Percentiles rank a stretch among this genome's conserved stretches.
phyloP scores from a whole-genome alignment of 2,797 vertebrate species.

The Anabas testudineus region DNA sequence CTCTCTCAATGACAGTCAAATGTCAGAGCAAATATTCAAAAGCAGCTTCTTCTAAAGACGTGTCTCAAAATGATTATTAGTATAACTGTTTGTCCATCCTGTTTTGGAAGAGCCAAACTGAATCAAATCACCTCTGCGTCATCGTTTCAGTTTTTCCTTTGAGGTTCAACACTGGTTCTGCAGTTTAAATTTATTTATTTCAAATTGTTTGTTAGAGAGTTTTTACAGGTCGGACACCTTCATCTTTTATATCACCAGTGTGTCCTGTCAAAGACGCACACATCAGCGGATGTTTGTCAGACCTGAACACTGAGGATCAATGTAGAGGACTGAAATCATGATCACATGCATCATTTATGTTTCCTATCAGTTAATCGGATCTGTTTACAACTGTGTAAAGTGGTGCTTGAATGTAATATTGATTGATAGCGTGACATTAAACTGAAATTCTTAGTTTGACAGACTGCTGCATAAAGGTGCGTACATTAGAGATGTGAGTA shows the following conservation, averaged over 20 bases:
- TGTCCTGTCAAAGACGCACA: neutral
- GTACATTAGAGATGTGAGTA: too few species aligned
- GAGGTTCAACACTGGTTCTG: too few species aligned
- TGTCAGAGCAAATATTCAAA: conserved; percentile 32
- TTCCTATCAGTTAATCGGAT: conserved; percentile 62
- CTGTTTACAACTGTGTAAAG: conserved; percentile 30
- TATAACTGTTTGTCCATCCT: neutral
- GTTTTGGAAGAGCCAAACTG: neutral
- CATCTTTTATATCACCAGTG: neutral
- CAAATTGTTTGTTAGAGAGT: neutral
- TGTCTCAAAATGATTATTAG: neutral
- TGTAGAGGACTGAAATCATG: too few species aligned
- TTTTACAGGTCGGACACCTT: neutral
- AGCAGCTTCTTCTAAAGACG: conserved; percentile 5
- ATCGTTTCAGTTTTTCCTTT: neutral
- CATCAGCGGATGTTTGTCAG: conserved; percentile 29
- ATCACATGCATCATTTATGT: conserved; percentile 23
- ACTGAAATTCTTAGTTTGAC: too few species aligned
- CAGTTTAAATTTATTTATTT: neutral
- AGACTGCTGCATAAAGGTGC: neutral
- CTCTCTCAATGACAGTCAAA: conserved; percentile 44
- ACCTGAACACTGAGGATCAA: too few species aligned
- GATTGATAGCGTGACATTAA: too few species aligned
- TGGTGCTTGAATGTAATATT: too few species aligned
- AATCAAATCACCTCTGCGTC: neutral